phyloP scores from a whole-genome alignment of 2,888 invertebrate species.

The Coronaproctus castanopsis region DNA sequence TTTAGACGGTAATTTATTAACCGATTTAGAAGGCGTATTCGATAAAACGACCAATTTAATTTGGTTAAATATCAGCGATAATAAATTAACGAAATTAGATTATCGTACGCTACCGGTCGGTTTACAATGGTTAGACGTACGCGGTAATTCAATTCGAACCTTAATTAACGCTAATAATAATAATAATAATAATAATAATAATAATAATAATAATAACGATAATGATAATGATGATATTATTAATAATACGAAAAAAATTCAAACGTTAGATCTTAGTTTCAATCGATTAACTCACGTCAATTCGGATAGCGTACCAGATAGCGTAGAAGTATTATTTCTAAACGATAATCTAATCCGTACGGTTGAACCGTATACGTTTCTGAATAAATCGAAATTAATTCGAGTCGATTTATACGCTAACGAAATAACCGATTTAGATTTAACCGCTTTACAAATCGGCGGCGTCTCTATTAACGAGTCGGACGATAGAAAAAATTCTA shows the following conservation, averaged over 20 bases:
- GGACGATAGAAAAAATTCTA: slow-evolving; percentile 44
- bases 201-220: neutral
- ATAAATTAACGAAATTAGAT: slow-evolving; percentile 72
- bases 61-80: slow-evolving; percentile 81
- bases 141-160: slow-evolving; percentile 62
- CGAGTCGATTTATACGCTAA: slow-evolving; percentile 82
- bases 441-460: slow-evolving; percentile 64
- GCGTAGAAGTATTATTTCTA: slow-evolving; percentile 63
- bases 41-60: slow-evolving; percentile 59
- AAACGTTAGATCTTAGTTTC: slow-evolving; percentile 75
- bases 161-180: slow-evolving; percentile 52
- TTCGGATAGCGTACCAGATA: slow-evolving; percentile 56
- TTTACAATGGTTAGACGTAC: slow-evolving; percentile 73
- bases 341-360: slow-evolving; percentile 71
- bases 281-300: slow-evolving; percentile 63
- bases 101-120: slow-evolving; percentile 62
- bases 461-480: slow-evolving; percentile 51
- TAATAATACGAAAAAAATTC: slow-evolving; percentile 31
- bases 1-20: slow-evolving; percentile 64
- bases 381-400: slow-evolving; percentile 69
- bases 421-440: slow-evolving; percentile 72
- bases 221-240: neutral
- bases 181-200: slow-evolving; percentile 30
- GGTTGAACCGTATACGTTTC: slow-evolving; percentile 74
- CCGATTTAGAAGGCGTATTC: slow-evolving; percentile 64